phyloP scores from a whole-genome alignment of 2,113 vertebrate genomes.

The Meleagris gallopavo region DNA sequence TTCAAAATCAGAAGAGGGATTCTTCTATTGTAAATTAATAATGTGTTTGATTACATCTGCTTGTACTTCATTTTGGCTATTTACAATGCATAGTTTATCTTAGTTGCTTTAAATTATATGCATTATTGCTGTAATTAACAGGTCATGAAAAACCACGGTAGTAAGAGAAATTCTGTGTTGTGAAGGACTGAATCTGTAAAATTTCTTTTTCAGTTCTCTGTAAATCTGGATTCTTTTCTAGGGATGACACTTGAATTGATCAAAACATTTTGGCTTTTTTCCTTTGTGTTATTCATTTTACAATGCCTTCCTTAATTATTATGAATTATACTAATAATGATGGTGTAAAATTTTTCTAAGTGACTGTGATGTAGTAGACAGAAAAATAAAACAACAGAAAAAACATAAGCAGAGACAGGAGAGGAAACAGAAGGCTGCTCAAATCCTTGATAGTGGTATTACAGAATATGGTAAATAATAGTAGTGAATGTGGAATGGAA shows the following conservation, averaged over 20 bases:
- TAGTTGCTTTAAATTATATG: not conserved
- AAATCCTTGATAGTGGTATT: not conserved
- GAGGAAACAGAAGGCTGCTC: not conserved
- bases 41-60: not conserved
- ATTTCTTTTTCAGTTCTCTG: rapidly evolving
- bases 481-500: not conserved
- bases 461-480: not conserved
- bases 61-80: not conserved
- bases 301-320: not conserved
- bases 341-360: not conserved
- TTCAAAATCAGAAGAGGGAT: not conserved
- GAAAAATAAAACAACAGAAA: not conserved
- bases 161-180: not conserved
- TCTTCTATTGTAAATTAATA: not conserved
- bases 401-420: not conserved
- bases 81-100: not conserved
- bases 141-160: not conserved
- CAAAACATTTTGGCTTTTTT: not conserved
- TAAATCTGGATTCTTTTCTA: not conserved
- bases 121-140: not conserved
- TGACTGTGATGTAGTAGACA: not conserved
- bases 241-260: not conserved
- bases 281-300: not conserved
- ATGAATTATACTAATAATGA: not conserved
- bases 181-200: not conserved